Evolutionary conservation across 2,113 vertebrate species (phyloP).

Genomic region (Melanerpes formicivorus): DNA sequence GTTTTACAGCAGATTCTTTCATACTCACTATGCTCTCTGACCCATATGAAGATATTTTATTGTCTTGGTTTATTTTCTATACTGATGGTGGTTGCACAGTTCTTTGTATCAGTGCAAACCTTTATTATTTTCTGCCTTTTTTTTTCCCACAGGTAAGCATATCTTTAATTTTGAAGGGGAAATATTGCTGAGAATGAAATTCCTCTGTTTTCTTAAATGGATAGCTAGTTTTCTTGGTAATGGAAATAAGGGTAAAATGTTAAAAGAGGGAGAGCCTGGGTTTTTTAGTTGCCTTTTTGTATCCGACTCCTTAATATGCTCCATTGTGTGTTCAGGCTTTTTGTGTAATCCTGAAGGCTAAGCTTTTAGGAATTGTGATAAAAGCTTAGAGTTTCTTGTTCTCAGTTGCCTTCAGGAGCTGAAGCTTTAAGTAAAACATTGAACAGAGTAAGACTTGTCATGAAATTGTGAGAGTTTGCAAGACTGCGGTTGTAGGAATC

Average conservation of each 20-base stretch:
- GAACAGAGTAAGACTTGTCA: background rate
- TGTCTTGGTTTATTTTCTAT: background rate
- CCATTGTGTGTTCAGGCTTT: background rate
- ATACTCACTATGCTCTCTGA: background rate
- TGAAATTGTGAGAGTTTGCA: background rate
- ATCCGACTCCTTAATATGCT: background rate
- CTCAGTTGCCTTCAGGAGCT: constrained; percentile 7
- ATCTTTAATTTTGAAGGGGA: background rate
- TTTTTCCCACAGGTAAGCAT: background rate
- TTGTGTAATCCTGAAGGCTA: background rate
- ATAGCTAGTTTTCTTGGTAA: background rate
- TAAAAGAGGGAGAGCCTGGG: background rate
- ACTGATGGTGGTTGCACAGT: background rate
- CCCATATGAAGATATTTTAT: background rate
- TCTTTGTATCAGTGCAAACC: background rate
- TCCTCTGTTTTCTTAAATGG: background rate
- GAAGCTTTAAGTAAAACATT: constrained; percentile 25
- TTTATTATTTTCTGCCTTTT: background rate
- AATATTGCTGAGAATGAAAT: background rate
- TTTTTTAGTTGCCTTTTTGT: constrained; percentile 1
- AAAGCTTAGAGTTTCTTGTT: constrained; percentile 29
- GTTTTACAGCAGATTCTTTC: background rate
- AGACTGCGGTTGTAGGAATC: background rate
- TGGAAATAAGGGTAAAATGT: background rate
- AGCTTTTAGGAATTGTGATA: constrained; percentile 34